Conservation (phyloP, 2,888 invertebrate genomes). For the Hyles lineata region DNA sequence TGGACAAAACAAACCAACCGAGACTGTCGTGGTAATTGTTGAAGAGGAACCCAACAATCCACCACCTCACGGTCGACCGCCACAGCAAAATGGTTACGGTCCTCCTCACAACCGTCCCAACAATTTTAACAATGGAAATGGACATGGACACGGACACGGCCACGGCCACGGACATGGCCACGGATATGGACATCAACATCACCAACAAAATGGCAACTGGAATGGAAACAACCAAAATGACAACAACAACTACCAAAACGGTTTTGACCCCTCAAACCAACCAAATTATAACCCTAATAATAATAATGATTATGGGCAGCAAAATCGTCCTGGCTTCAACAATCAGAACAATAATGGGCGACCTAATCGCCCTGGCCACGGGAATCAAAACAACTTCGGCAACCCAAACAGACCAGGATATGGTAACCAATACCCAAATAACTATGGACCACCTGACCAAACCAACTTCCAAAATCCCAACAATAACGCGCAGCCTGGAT, state of each 20-base stretch:
- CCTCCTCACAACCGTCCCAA: conserved; percentile 39
- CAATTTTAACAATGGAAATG: conserved; percentile 31
- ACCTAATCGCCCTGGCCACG: conserved; percentile 32
- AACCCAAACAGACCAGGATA: conserved; percentile 23
- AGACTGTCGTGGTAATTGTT: conserved; percentile 53
- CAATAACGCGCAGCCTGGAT: conserved; percentile 28
- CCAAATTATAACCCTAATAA: conserved; percentile 32
- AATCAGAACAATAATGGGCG: not conserved
- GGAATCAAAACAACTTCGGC: conserved; percentile 29
- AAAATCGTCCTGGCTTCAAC: conserved; percentile 32
- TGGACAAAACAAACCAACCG: conserved; percentile 41
- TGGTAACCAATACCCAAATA: conserved; percentile 27
- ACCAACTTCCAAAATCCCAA: conserved; percentile 9
- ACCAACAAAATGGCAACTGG: conserved; percentile 29
- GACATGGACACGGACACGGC: conserved; percentile 31
- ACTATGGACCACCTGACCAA: conserved; percentile 23
- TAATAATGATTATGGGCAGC: conserved; percentile 32
- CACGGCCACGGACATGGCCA: conserved; percentile 35
- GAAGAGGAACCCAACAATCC: conserved; percentile 46
- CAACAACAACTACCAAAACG: conserved; percentile 31
- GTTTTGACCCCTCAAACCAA: conserved; percentile 9
- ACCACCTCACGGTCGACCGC: conserved; percentile 34
- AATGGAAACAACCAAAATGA: conserved; percentile 32
- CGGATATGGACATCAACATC: conserved; percentile 33
- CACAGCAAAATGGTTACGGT: conserved; percentile 39